phyloP scores from a whole-genome alignment of 2,113 vertebrate genomes.

The Monarcha castaneiventris region DNA sequence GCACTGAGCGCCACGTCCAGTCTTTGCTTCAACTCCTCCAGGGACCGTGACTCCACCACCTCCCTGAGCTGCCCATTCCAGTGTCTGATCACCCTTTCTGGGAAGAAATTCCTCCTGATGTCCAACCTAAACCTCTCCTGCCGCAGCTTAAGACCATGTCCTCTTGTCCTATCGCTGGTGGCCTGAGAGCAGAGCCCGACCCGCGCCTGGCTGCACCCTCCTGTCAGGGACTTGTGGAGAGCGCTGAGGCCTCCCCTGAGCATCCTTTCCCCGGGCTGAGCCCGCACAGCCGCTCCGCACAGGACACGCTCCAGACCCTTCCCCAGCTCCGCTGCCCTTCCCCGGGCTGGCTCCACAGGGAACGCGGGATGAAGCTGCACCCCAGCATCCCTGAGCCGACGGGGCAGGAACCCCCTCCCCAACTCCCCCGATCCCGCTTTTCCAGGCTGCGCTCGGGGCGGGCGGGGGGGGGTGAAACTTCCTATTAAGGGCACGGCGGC shows the following conservation, averaged over 20 bases:
- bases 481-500: conserved; percentile 31
- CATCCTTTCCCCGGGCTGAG: not conserved
- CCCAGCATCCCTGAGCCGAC: not conserved
- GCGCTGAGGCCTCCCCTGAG: not conserved
- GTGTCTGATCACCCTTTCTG: not conserved
- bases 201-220: not conserved
- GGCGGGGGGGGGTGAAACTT: not conserved
- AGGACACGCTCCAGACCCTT: not conserved
- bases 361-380: not conserved
- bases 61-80: not conserved
- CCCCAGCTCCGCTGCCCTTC: not conserved
- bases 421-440: not conserved
- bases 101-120: not conserved
- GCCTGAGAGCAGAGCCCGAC: not conserved
- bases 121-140: not conserved
- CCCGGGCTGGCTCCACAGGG: not conserved
- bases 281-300: not conserved
- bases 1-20: not conserved
- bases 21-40: not conserved
- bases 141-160: not conserved
- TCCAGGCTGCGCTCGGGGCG: not conserved
- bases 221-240: not conserved
- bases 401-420: not conserved
- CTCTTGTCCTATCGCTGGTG: not conserved
- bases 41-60: not conserved